Evolutionary conservation across 1,140 invertebrate genomes (phyloP), one percentile per base, ranked within the genome.

Genomic region (Drosophila littoralis): DNA sequence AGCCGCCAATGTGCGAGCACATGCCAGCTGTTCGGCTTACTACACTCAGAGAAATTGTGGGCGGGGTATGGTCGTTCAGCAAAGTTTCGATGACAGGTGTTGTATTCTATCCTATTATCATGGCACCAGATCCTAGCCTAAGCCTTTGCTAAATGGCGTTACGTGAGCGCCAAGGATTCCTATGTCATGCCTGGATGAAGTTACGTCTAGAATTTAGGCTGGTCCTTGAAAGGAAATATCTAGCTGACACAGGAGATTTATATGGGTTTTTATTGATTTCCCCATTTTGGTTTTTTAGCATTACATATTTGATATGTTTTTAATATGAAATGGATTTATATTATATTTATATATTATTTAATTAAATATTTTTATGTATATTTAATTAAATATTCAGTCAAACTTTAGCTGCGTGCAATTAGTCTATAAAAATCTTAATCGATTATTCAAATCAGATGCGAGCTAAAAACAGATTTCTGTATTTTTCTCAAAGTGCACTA

Each of bases 401-500:
- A 40, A 12, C n/a, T 40, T 40, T 6, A 42, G 38, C 10, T 1
- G 12, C 1, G 4, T 38, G 12, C 2, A n/a, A 7, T 17, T 10
- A 17, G 17, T 33, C 15, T 2, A 17, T 10, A 7, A 54, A 10
- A 54, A 38, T 12, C 2, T 5, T 6, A 1, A n/a, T n/a, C 15
- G 32, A 54, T 51, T 33, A 7, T 7, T 7, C 48, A 12, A 33
- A 33, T 13, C 12, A 7, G 32, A 33, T 1, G 1, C 2, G 7
- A 7, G 22, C 22, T 22, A 22, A 22, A n/a, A 7, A 7, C 2
- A 15, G 12, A 28, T 57, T 22, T 28, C 10, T 17, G 2, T 6
- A 8, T 7, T 51, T 66, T 72, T n/a, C 35, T 54, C 22, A 2
- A 9, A 67, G 69, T 72, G 63, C 36, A 72, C 38, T 43, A 59